Conservation (phyloP, 2,888 invertebrate species). For the Sepiola atlantica region DNA sequence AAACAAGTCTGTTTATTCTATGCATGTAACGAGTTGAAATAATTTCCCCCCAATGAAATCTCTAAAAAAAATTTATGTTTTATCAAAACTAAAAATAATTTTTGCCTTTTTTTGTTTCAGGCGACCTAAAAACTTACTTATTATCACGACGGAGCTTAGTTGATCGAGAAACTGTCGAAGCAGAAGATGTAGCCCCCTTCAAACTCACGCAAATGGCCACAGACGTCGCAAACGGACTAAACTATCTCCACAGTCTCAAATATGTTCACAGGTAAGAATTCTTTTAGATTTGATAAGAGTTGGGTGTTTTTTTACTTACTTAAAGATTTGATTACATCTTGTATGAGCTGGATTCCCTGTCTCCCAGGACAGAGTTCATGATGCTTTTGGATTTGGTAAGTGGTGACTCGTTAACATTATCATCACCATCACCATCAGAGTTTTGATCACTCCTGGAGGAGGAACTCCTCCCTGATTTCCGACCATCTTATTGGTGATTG, state of each 20-base stretch:
- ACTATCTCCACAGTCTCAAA: slow-evolving; percentile 87
- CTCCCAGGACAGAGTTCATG: too few relatives aligned
- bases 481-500: too few relatives aligned
- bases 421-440: too few relatives aligned
- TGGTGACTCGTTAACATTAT: too few relatives aligned
- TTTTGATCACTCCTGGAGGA: too few relatives aligned
- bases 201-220: slow-evolving; percentile 90
- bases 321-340: too few relatives aligned
- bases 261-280: slow-evolving; percentile 84
- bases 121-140: slow-evolving; percentile 91
- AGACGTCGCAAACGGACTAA: slow-evolving; percentile 88
- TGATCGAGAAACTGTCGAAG: slow-evolving; percentile 68
- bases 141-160: slow-evolving; percentile 89
- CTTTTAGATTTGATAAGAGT: too few relatives aligned
- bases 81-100: neutral
- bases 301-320: too few relatives aligned
- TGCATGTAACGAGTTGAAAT: neutral
- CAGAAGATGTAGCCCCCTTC: slow-evolving; percentile 86
- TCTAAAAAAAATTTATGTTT: neutral
- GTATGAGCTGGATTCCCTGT: too few relatives aligned
- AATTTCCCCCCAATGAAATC: neutral
- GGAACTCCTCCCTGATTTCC: too few relatives aligned
- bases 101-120: slow-evolving; percentile 71
- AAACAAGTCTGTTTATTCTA: too few relatives aligned
- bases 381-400: too few relatives aligned